Percentiles rank a stretch among this genome's conserved stretches.
Conservation (phyloP, 2,888 invertebrate genomes). For the Nysson spinosus region DNA sequence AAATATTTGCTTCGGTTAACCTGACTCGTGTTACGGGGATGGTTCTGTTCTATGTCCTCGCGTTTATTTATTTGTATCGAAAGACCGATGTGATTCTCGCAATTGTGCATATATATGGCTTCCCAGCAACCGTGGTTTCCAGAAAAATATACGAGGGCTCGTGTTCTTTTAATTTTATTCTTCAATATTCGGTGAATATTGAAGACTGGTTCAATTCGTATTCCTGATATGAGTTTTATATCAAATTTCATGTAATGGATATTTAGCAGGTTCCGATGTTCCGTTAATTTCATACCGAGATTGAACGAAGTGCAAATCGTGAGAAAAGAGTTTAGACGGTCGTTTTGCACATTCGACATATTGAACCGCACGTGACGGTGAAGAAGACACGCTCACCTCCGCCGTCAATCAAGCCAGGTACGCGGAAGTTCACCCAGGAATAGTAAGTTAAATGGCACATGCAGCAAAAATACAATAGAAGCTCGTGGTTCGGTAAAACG, state of each 20-base stretch:
- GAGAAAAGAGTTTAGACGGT: background rate
- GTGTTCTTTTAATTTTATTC: too few species aligned
- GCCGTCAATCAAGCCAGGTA: conserved; percentile 70
- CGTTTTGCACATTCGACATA: conserved; percentile 12
- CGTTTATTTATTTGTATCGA: conserved; percentile 50
- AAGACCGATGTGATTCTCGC: conserved; percentile 11
- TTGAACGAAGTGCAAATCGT: background rate
- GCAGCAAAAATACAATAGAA: conserved; percentile 61
- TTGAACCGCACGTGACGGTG: conserved; percentile 37
- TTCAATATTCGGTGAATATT: too few species aligned
- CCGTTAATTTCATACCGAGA: too few species aligned
- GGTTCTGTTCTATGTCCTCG: conserved; percentile 42
- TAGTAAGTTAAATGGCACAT: conserved; percentile 67
- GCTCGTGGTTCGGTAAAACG: conserved; percentile 60
- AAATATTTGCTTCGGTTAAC: conserved; percentile 51
- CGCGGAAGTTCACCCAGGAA: conserved; percentile 73
- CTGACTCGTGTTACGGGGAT: conserved; percentile 6
- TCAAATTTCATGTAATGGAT: too few species aligned
- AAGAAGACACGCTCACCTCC: conserved; percentile 38
- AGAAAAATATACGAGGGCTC: too few species aligned
- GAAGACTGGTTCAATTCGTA: too few species aligned
- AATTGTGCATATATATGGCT: conserved; percentile 1
- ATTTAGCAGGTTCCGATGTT: too few species aligned
- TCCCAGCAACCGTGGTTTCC: background rate
- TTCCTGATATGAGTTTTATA: too few species aligned